Conservation (phyloP, 92 coral and sea anemone species). For the Montipora capitata region DNA sequence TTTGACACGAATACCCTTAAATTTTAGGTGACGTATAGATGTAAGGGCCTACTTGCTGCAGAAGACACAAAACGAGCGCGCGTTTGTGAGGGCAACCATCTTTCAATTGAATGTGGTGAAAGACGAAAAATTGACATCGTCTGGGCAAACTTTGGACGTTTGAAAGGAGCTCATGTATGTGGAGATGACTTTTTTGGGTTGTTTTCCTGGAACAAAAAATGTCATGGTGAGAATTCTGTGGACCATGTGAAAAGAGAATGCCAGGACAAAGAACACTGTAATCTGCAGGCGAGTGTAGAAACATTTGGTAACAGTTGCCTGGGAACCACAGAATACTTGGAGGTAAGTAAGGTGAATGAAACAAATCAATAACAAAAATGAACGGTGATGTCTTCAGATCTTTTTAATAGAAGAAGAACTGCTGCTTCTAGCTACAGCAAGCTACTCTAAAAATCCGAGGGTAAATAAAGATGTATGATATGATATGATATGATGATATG, state of each 20-base stretch:
- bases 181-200: constrained; percentile 5
- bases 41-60: too few species aligned
- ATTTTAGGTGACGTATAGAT: too few species aligned
- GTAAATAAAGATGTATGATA: too few species aligned
- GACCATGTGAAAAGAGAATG: not conserved
- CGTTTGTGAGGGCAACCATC: too few species aligned
- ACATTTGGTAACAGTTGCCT: not conserved
- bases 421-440: too few species aligned
- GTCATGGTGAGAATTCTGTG: not conserved
- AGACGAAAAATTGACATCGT: too few species aligned
- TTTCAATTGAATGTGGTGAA: too few species aligned
- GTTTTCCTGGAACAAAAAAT: constrained; percentile 2
- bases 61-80: too few species aligned
- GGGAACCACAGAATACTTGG: constrained; percentile 16
- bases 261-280: constrained; percentile 13
- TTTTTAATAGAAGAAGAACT: not conserved
- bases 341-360: not conserved
- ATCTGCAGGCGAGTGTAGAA: not conserved
- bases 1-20: too few species aligned
- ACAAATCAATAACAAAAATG: not conserved
- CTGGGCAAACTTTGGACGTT: too few species aligned
- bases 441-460: too few species aligned
- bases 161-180: not conserved
- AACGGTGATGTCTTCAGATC: not conserved
- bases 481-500: too few species aligned